Conservation (phyloP, 2,888 invertebrate species). For the Hypolimnas misippus region DNA sequence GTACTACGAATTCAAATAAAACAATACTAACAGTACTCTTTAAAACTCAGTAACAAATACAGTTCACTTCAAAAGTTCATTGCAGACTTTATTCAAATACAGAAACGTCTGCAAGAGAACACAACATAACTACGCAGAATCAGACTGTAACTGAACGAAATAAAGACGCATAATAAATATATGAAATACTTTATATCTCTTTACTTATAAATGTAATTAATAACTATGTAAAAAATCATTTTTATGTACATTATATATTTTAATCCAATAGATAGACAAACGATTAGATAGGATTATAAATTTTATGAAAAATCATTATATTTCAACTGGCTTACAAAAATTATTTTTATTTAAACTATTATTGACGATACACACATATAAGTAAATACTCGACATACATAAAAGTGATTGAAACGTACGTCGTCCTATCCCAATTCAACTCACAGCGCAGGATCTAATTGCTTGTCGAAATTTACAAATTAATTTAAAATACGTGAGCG, state of each 20-base stretch:
- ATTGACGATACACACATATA: neutral
- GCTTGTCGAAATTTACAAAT: constrained; percentile 74
- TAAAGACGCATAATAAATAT: neutral
- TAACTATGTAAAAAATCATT: too few species aligned
- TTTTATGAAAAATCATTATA: too few species aligned
- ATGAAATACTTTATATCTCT: too few species aligned
- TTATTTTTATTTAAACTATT: neutral
- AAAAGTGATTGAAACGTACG: constrained; percentile 2
- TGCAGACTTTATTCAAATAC: constrained; percentile 26
- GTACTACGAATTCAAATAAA: constrained; percentile 27
- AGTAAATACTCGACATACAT: too few species aligned
- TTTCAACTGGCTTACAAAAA: too few species aligned
- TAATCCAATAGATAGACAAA: too few species aligned
- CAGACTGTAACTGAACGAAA: constrained; percentile 1
- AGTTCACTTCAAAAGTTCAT: constrained; percentile 25
- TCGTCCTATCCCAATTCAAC: constrained; percentile 29
- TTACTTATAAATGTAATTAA: too few species aligned
- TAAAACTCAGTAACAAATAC: constrained; percentile 23
- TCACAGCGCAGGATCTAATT: constrained; percentile 58
- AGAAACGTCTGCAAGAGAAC: constrained; percentile 14
- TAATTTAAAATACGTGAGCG: constrained; percentile 82
- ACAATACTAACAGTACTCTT: constrained; percentile 25
- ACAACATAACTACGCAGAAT: neutral
- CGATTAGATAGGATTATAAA: too few species aligned
- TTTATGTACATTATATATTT: too few species aligned